Evolutionary conservation across 2,888 invertebrate genomes (phyloP).

Genomic region (Beris morrisii): DNA sequence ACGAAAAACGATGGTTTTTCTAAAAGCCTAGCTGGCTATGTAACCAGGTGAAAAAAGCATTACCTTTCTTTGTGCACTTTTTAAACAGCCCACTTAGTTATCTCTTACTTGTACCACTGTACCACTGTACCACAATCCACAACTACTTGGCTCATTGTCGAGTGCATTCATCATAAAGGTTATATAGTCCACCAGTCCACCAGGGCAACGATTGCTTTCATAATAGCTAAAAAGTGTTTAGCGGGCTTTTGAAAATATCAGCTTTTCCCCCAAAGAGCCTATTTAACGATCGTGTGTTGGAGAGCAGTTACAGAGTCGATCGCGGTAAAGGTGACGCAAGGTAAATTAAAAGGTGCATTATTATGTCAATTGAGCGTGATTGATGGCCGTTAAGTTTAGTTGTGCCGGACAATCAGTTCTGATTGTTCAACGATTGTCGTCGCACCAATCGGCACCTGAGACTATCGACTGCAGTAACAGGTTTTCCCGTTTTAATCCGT

Average conservation of each 20-base stretch:
- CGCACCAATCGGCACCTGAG: not conserved
- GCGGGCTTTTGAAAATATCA: not conserved
- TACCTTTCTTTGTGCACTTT: too few species aligned
- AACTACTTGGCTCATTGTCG: too few species aligned
- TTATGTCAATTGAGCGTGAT: constrained; percentile 13
- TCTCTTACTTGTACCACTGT: too few species aligned
- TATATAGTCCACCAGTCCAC: too few species aligned
- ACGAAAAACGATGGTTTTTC: too few species aligned
- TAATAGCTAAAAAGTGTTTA: not conserved
- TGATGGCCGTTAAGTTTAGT: not conserved
- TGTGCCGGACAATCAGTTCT: not conserved
- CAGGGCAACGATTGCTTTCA: not conserved
- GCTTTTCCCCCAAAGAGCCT: not conserved
- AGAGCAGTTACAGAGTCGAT: too few species aligned
- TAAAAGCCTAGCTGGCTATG: too few species aligned
- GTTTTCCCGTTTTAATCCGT: constrained; percentile 25
- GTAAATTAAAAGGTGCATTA: constrained; percentile 9
- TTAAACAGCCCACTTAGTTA: too few species aligned
- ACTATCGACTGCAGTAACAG: constrained; percentile 6
- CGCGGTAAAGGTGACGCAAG: constrained; percentile 1
- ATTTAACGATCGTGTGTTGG: too few species aligned
- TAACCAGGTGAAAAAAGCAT: too few species aligned
- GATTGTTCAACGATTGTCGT: not conserved
- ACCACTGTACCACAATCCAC: too few species aligned
- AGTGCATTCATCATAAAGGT: too few species aligned